Evolutionary conservation across 2,888 invertebrate genomes (phyloP), one percentile per base, ranked within the genome.

Genomic region (Acrocyrtus sp.): DNA sequence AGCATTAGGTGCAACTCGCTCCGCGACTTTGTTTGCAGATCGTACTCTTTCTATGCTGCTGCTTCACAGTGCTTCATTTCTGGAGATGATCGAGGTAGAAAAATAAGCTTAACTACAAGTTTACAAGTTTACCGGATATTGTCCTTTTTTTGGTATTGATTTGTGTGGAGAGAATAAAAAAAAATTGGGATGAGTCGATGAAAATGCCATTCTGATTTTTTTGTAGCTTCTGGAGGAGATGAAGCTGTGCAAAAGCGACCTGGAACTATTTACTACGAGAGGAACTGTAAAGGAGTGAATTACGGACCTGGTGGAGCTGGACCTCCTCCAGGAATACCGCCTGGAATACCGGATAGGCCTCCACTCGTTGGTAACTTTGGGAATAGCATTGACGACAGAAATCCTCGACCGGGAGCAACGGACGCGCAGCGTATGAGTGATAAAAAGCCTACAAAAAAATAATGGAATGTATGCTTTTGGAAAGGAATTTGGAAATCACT

Each of bases 11-110:
- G 85, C 74, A 83, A 83, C 66, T 82, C 81, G 29, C 83, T 84
- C 70, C 77, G 82, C n/a, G 82, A 83, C 48, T 85, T 85, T 81
- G 82, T 83, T 58, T 85, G 85, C 74, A 82, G 85, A 19, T 84
- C 85, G 0, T 84, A 83, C 73, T 83, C 85, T 10, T 85, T 83
- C 78, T 85, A 84, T 74, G 82, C 83, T 5, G 82, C 84, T 29
- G 84, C 83, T 3, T 83, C 83, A 4, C 85, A 85, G 78, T 85
- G 85, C 74, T 84, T 85, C 77, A 81, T 85, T 48, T 84, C 84
- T 34, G 85, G 85, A 12, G 84, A 84, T 78, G 84, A 84, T 77
- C 81, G 81, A 81, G 82, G 84, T 84, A 34, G n/a, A n/a, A n/a
- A n/a, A n/a, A n/a, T n/a, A n/a, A n/a, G n/a, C n/a, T n/a, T n/a